A percentile compares a stretch with the other conserved stretches of the same genome.
Conservation (phyloP, 1,140 invertebrate genomes). For the Drosophila triauraria region DNA sequence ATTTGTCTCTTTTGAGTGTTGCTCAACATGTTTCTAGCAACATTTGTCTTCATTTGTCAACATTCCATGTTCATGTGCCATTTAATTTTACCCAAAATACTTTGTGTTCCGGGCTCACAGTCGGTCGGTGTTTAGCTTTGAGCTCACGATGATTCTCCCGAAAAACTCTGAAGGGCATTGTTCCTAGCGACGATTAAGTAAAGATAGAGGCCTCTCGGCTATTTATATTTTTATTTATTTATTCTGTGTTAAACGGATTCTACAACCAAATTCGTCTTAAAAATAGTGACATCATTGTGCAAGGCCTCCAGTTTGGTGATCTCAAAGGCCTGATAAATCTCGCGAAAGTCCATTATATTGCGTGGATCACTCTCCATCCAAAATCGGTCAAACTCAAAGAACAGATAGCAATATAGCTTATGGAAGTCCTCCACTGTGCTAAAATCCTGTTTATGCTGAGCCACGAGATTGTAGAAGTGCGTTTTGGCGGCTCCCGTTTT, state of each 20-base stretch:
- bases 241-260: slow-evolving; percentile 65
- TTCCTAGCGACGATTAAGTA: no score
- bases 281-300: slow-evolving; percentile 72
- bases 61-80: no score
- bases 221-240: not conserved
- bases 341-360: slow-evolving; percentile 97
- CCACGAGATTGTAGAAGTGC: slow-evolving; percentile 95
- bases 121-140: no score
- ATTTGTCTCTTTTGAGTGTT: no score
- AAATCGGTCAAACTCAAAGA: slow-evolving; percentile 96
- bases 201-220: no score
- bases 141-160: no score
- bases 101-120: no score
- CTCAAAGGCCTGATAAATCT: slow-evolving; percentile 94
- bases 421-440: slow-evolving; percentile 93
- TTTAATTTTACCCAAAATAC: no score
- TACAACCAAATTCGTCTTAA: slow-evolving; percentile 81
- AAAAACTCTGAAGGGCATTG: no score
- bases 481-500: slow-evolving; percentile 93
- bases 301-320: slow-evolving; percentile 72
- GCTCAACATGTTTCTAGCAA: no score
- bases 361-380: slow-evolving; percentile 96
- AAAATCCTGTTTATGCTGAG: slow-evolving; percentile 85
- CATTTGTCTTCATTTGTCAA: no score
- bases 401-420: slow-evolving; percentile 96